Conservation (phyloP, 1,140 invertebrate species). For the Drosophila saltans region DNA sequence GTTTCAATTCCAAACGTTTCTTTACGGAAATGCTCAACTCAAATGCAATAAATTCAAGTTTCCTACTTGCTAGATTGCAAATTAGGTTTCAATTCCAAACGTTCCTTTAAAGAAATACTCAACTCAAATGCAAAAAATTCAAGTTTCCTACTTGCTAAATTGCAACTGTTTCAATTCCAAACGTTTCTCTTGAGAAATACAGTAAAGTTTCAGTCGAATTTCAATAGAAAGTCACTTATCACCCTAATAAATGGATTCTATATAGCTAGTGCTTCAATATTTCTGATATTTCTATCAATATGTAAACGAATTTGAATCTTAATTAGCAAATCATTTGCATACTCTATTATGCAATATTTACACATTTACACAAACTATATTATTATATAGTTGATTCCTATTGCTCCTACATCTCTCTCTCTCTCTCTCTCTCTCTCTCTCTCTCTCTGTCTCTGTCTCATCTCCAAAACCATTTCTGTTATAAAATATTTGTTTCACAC, state of each 20-base stretch:
- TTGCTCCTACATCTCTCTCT: slow-evolving; percentile 14
- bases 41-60: no score
- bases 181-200: not conserved
- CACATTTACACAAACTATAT: not conserved
- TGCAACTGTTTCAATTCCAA: not conserved
- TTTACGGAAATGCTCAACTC: not conserved
- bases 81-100: no score
- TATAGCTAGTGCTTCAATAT: no score
- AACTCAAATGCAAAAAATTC: not conserved
- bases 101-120: no score
- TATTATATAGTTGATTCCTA: not conserved
- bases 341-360: slow-evolving; percentile 9
- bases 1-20: not conserved
- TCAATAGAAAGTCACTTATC: no score
- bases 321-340: not conserved
- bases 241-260: no score
- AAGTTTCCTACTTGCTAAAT: not conserved
- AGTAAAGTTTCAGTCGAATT: no score
- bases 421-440: not conserved
- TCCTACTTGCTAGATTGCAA: no score
- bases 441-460: slow-evolving; percentile 9
- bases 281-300: no score
- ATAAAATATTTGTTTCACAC: not conserved
- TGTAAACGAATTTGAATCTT: not conserved
- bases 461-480: not conserved